Base-by-base conservation (phyloP, 2,888 invertebrate genomes). In the Euzetes globulus region DNA sequence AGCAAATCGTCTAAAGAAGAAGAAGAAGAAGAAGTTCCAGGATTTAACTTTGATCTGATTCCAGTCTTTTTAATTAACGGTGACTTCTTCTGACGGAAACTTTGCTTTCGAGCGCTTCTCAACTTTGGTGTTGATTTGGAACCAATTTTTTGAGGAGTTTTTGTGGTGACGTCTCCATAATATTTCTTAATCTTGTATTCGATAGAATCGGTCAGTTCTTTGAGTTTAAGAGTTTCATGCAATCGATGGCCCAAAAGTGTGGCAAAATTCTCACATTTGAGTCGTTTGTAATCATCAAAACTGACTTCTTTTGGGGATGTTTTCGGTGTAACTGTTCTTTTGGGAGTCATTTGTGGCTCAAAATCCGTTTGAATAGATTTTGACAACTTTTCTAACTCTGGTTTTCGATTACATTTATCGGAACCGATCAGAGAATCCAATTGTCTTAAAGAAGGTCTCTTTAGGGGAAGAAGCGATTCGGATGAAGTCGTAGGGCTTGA, bases 281-380 rank as follows among this genome's bases (percentile, higher is more conserved):
- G 13, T 60, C 33, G 27, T 13, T 60, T 60, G 60, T 60, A 60
- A 15, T 60, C 60, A 60, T 60, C 60, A 60, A 60, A 60, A 33
- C 60, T 60, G 1, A 27, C 22, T 4, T 60, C 60, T 60, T 60
- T 33, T 7, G 29, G 5, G 11, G n/a, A 60, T 1, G 6, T 27
- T 60, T 60, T 60, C n/a, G 58, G 58, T n/a, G 47, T 7, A 47
- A 47, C 7, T 3, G 13, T n/a, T 17, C 15, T 5, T 47, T 47
- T 47, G 5, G 52, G 52, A 15, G 52, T 52, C n/a, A 52, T n/a
- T 52, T 52, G 52, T 6, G 52, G 15, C 22, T 60, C 33, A 29
- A 25, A 9, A 19, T 55, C 55, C 7, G 60, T 60, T 60, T 60
- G 60, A 60, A 60, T 60, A 29, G 27, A 19, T 29, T 60, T 60